Percentiles rank a stretch among this genome's conserved stretches.
phyloP scores from a whole-genome alignment of 1,140 invertebrate species.

The Whitmania pigra region DNA sequence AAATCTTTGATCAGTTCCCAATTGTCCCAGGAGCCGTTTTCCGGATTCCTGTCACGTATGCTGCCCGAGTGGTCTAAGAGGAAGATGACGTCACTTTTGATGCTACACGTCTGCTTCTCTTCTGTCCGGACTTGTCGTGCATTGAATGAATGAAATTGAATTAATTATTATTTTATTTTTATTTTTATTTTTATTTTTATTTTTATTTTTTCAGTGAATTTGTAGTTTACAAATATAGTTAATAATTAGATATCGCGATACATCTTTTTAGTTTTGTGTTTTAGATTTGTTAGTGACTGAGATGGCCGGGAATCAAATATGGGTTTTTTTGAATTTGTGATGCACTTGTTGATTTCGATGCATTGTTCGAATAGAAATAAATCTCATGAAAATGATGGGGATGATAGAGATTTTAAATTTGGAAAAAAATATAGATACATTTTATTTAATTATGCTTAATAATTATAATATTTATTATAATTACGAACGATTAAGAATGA shows the following conservation, averaged over 20 bases:
- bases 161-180: neutral
- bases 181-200: neutral
- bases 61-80: constrained; percentile 23
- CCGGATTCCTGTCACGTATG: constrained; percentile 23
- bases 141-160: neutral
- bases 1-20: constrained; percentile 24
- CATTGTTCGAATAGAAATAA: no score
- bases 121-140: neutral
- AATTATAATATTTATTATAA: no score
- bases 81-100: constrained; percentile 22
- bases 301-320: neutral
- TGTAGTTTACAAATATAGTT: neutral
- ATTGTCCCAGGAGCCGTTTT: constrained; percentile 21
- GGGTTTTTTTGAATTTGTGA: no score
- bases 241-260: neutral
- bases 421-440: no score
- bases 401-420: no score
- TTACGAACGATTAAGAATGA: no score
- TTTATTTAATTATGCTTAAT: no score
- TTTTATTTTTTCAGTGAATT: neutral
- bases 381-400: no score
- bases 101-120: neutral
- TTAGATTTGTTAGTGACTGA: neutral
- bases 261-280: neutral
- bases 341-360: no score